Conservation (phyloP, 2,113 vertebrate species). For the Cavia porcellus region DNA sequence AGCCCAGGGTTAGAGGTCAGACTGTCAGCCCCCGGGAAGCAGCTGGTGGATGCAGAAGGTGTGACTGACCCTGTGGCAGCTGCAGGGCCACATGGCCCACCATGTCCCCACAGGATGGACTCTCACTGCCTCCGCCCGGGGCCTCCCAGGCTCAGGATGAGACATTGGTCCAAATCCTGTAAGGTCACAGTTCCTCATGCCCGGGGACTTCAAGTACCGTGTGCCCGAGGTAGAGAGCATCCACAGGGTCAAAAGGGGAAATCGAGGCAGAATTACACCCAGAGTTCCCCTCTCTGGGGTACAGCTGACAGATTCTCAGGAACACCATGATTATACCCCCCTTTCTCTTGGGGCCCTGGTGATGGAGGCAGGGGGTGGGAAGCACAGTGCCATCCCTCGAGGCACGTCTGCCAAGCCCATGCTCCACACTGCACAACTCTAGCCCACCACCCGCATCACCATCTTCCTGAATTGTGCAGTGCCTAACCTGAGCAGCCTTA, state of each 20-base stretch:
- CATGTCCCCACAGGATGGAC: not conserved
- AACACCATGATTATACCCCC: not conserved
- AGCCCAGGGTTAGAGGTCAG: not conserved
- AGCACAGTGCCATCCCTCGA: too few species aligned
- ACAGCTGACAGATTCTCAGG: not conserved
- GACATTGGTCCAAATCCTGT: not conserved
- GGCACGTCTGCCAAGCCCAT: not conserved
- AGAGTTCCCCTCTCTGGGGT: not conserved
- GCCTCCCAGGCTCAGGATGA: not conserved
- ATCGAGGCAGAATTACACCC: not conserved
- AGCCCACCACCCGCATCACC: not conserved
- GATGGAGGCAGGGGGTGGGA: not conserved
- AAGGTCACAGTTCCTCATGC: not conserved
- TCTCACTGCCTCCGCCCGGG: not conserved
- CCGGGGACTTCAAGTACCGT: not conserved
- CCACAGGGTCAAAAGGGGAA: not conserved
- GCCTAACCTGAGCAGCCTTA: not conserved
- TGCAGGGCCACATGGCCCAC: not conserved
- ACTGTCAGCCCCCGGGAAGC: not conserved
- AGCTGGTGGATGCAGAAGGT: not conserved
- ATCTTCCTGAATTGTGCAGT: not conserved
- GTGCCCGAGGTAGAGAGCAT: not conserved
- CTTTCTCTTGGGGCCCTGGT: not conserved
- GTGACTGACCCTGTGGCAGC: not conserved
- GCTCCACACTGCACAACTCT: not conserved